A percentile compares a stretch with the other conserved stretches of the same genome.
These are phyloP conservation scores for Ophion obscuratus DNA, from an alignment of 2,888 invertebrate species.

Conservation along the genomic window DNA sequence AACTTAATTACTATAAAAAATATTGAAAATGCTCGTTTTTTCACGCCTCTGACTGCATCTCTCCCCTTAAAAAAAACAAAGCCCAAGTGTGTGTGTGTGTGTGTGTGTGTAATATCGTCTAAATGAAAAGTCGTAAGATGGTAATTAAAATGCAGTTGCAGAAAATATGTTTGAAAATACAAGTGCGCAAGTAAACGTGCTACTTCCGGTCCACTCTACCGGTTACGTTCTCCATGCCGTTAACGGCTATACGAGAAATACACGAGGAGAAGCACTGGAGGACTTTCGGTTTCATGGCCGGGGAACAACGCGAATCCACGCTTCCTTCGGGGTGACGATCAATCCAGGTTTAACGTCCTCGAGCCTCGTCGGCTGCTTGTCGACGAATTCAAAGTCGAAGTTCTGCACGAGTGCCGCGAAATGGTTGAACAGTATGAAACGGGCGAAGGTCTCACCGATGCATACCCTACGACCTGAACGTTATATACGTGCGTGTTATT, in stretches of 20 bases:
- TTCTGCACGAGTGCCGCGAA: slow-evolving; percentile 87
- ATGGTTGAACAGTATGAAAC: slow-evolving; percentile 88
- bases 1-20: no score
- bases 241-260: neutral
- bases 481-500: neutral
- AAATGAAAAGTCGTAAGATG: no score
- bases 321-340: slow-evolving; percentile 86
- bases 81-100: no score
- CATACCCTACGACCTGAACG: slow-evolving; percentile 87
- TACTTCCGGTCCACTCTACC: neutral
- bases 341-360: slow-evolving; percentile 84
- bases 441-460: slow-evolving; percentile 89
- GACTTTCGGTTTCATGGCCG: slow-evolving; percentile 70
- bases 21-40: no score
- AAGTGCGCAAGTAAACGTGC: neutral
- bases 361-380: slow-evolving; percentile 84
- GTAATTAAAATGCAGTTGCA: no score
- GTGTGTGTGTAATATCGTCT: no score
- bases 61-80: no score
- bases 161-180: no score
- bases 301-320: slow-evolving; percentile 86
- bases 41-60: no score
- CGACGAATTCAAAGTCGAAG: slow-evolving; percentile 86
- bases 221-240: neutral
- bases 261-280: neutral